Evolutionary conservation across 92 coral and sea anemone species (phyloP).

Genomic region (Galaxea fascicularis): DNA sequence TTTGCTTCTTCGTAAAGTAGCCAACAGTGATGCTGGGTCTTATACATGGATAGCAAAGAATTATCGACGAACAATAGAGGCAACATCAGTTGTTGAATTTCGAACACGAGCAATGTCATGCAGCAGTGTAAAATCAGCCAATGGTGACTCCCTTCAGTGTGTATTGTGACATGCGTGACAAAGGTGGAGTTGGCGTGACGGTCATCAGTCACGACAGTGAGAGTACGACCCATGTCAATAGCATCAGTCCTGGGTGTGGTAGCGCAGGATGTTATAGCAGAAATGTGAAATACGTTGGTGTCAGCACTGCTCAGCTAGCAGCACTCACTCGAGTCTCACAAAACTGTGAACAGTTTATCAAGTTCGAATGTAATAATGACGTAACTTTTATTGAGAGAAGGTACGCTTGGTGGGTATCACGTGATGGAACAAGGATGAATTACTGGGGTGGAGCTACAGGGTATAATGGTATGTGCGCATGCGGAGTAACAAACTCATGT

Average conservation of each 20-base stretch:
- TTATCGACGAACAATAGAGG: slow-evolving; percentile 12
- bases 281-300: slow-evolving; percentile 46
- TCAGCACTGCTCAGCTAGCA: slow-evolving; percentile 53
- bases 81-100: neutral
- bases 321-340: slow-evolving; percentile 38
- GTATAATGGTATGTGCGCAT: slow-evolving; percentile 60
- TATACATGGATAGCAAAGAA: slow-evolving; percentile 38
- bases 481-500: slow-evolving; percentile 71
- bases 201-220: slow-evolving; percentile 63
- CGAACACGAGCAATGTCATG: neutral
- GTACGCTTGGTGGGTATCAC: slow-evolving; percentile 71
- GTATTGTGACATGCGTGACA: slow-evolving; percentile 65
- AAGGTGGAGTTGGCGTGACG: slow-evolving; percentile 54
- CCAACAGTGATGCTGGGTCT: slow-evolving; percentile 19
- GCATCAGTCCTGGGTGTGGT: neutral
- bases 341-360: slow-evolving; percentile 73
- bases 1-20: slow-evolving; percentile 17
- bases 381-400: neutral
- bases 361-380: slow-evolving; percentile 50
- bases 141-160: slow-evolving; percentile 29
- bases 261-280: slow-evolving; percentile 24
- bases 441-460: slow-evolving; percentile 77
- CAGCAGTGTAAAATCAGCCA: slow-evolving; percentile 2
- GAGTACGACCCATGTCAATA: slow-evolving; percentile 35
- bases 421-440: slow-evolving; percentile 59